Conservation (phyloP, 2,888 invertebrate species). For the Elysia crispata region DNA sequence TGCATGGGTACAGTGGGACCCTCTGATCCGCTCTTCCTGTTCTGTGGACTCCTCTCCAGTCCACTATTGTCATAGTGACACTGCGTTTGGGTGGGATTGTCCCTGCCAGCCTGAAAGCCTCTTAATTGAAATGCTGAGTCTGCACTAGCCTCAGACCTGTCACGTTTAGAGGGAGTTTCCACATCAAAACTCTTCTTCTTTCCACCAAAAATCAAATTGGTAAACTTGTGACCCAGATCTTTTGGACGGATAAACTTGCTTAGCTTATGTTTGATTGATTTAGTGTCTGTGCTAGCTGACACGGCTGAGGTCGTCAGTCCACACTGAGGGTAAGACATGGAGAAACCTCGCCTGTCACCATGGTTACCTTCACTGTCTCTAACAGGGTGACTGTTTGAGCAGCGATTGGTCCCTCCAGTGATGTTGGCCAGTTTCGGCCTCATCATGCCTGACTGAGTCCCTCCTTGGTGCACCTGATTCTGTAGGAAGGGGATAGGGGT, state of each 20-base stretch:
- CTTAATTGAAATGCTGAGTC: no score
- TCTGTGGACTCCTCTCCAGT: constrained; percentile 25
- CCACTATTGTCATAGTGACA: constrained; percentile 40
- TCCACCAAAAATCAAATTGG: constrained; percentile 55
- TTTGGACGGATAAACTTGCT: constrained; percentile 62
- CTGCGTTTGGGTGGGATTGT: background rate
- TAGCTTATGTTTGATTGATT: constrained; percentile 51
- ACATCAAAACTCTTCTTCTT: constrained; percentile 18
- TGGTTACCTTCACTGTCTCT: constrained; percentile 43
- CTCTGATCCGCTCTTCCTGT: background rate
- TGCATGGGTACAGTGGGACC: constrained; percentile 14
- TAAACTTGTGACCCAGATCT: constrained; percentile 61
- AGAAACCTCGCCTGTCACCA: constrained; percentile 15
- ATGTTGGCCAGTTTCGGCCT: constrained; percentile 77
- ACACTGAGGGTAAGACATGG: background rate
- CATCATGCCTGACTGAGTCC: constrained; percentile 41
- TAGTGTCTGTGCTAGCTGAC: constrained; percentile 41
- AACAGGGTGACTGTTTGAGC: constrained; percentile 30
- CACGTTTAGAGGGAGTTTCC: background rate
- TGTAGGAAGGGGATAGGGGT: constrained; percentile 85
- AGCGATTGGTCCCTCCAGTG: constrained; percentile 15
- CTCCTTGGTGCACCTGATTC: constrained; percentile 83
- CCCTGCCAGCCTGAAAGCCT: background rate
- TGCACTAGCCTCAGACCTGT: no score
- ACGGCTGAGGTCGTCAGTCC: background rate